phyloP scores from a whole-genome alignment of 2,888 invertebrate genomes.

The Lepidocyrtinus sp. region DNA sequence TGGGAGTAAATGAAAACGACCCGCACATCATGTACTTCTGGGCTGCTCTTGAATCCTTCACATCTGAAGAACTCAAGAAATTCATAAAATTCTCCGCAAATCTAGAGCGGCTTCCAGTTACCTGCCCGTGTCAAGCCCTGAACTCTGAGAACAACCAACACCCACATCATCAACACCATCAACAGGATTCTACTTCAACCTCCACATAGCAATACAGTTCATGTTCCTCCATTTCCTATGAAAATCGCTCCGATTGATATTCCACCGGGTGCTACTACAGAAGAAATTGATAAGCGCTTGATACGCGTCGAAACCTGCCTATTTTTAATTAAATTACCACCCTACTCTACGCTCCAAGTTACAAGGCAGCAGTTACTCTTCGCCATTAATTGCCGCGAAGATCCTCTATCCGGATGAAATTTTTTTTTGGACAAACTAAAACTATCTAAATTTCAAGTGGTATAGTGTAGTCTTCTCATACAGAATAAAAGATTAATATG shows the following conservation, averaged over 20 bases:
- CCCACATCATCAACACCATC: neutral
- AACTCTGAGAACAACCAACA: too few relatives aligned
- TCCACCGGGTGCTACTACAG: conserved; percentile 22
- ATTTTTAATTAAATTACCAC: conserved; percentile 53
- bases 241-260: conserved; percentile 58
- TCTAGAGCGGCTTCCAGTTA: conserved; percentile 49
- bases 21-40: conserved; percentile 56
- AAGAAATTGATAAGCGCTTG: conserved; percentile 51
- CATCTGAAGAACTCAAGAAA: conserved; percentile 46
- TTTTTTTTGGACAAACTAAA: neutral
- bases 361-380: conserved; percentile 49
- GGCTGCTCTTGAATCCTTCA: conserved; percentile 54
- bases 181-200: neutral
- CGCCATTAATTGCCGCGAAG: conserved; percentile 55
- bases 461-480: too few relatives aligned
- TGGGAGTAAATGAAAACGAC: conserved; percentile 53
- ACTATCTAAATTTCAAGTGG: too few relatives aligned
- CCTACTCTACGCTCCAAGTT: conserved; percentile 55
- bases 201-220: conserved; percentile 17
- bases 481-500: too few relatives aligned
- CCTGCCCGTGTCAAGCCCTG: conserved; percentile 51
- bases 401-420: conserved; percentile 60
- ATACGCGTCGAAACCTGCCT: conserved; percentile 60
- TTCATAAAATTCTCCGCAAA: conserved; percentile 57
- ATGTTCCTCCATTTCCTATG: conserved; percentile 60